These are phyloP conservation scores for Macrosteles quadrilineatus DNA, from an alignment of 1,140 invertebrate species.

Conservation along the genomic window DNA sequence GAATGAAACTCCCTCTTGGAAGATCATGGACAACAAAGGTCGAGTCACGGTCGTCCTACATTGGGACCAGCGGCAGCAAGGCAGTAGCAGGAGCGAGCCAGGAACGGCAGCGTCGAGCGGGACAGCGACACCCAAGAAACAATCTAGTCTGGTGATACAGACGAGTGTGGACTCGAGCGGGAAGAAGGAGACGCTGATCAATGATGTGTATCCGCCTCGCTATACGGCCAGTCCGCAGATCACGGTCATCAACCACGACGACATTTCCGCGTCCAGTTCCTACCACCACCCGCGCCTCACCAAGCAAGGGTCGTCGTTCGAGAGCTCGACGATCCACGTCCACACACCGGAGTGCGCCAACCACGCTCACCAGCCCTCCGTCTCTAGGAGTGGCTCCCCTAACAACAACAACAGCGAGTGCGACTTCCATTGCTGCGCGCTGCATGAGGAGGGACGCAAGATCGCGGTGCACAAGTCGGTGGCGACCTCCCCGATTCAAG, in stretches of 20 bases:
- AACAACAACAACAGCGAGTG: constrained; percentile 71
- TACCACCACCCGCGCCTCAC: constrained; percentile 52
- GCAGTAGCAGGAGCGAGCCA: constrained; percentile 47
- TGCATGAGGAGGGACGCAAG: constrained; percentile 87
- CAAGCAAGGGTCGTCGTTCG: constrained; percentile 71
- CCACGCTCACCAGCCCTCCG: constrained; percentile 66
- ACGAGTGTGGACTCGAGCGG: constrained; percentile 65
- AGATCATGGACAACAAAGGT: constrained; percentile 95
- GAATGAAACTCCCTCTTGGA: constrained; percentile 94
- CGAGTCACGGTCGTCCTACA: constrained; percentile 90
- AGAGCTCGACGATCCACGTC: constrained; percentile 65
- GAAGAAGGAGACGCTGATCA: constrained; percentile 58
- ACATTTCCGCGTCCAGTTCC: constrained; percentile 49
- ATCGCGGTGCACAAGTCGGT: constrained; percentile 90
- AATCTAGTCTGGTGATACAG: constrained; percentile 72
- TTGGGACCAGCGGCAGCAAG: constrained; percentile 74
- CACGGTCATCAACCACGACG: constrained; percentile 88
- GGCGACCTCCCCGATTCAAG: constrained; percentile 88
- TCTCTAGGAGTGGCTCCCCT: constrained; percentile 58
- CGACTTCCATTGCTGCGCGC: constrained; percentile 92
- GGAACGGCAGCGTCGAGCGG: constrained; percentile 56
- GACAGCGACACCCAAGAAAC: constrained; percentile 65
- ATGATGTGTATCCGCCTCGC: constrained; percentile 55
- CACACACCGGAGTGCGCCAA: constrained; percentile 83
- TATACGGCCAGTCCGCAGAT: constrained; percentile 71